phyloP scores from a whole-genome alignment of 2,888 invertebrate genomes.

The Scaptomyza parva region DNA sequence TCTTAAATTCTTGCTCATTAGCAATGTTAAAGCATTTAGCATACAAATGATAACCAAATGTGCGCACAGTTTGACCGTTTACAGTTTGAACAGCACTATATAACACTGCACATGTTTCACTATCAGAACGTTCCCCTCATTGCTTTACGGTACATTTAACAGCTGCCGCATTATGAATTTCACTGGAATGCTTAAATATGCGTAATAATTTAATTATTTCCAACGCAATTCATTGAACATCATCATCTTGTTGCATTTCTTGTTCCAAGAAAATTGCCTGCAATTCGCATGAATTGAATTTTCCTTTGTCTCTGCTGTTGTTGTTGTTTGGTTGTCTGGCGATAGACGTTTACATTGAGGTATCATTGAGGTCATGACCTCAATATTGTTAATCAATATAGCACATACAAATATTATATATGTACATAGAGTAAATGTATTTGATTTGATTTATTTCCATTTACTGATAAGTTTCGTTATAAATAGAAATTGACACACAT shows the following conservation, averaged over 20 bases:
- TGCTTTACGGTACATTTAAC: neutral
- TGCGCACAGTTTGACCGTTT: neutral
- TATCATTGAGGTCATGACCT: conserved; percentile 65
- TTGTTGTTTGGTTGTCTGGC: conserved; percentile 23
- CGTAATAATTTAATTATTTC: conserved; percentile 34
- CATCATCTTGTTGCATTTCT: neutral
- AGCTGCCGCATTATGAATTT: conserved; percentile 10
- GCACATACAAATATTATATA: neutral
- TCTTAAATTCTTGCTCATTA: conserved; percentile 8
- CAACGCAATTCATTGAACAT: conserved; percentile 18
- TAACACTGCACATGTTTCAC: neutral
- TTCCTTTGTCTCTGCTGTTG: conserved; percentile 32
- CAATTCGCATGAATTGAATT: conserved; percentile 6
- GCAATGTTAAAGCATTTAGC: conserved; percentile 25
- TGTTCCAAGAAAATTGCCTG: conserved; percentile 13
- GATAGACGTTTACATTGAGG: conserved; percentile 15
- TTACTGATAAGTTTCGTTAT: conserved; percentile 43
- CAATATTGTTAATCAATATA: conserved; percentile 58
- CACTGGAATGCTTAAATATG: conserved; percentile 7
- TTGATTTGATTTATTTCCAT: conserved; percentile 29
- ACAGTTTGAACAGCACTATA: conserved; percentile 7
- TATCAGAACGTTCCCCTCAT: conserved; percentile 3
- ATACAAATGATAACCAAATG: conserved; percentile 13
- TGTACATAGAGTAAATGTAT: neutral
- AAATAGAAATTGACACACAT: conserved; percentile 9